These are phyloP conservation scores for Cosmia trapezina DNA, from an alignment of 2,888 invertebrate genomes.

Conservation along the genomic window DNA sequence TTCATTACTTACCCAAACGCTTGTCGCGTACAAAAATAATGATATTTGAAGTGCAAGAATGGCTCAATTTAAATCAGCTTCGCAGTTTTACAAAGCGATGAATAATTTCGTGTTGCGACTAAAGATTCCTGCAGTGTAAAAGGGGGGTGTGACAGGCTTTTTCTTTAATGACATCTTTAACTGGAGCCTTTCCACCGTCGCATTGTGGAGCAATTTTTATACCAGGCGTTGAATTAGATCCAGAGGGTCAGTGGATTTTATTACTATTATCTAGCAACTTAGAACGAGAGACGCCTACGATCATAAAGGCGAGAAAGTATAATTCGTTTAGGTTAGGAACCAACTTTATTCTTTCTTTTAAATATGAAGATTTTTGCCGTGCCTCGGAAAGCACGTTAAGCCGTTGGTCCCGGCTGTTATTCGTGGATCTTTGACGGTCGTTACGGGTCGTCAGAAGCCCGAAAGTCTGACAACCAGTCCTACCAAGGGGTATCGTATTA, in stretches of 20 bases:
- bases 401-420: too few relatives aligned
- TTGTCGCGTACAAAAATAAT: constrained; percentile 48
- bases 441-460: too few relatives aligned
- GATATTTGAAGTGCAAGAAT: constrained; percentile 57
- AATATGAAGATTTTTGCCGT: constrained; percentile 35
- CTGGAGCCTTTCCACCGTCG: constrained; percentile 52
- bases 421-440: too few relatives aligned
- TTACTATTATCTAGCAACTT: constrained; percentile 49
- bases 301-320: constrained; percentile 25
- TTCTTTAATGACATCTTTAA: constrained; percentile 72
- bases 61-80: constrained; percentile 65
- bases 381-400: too few relatives aligned
- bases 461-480: too few relatives aligned
- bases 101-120: constrained; percentile 73
- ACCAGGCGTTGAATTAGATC: constrained; percentile 56
- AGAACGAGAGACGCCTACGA: constrained; percentile 36
- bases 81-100: constrained; percentile 64
- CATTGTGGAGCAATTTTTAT: constrained; percentile 63
- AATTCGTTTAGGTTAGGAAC: constrained; percentile 29
- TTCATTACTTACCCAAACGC: constrained; percentile 10
- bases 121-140: constrained; percentile 71
- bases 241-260: constrained; percentile 45
- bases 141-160: constrained; percentile 68
- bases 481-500: too few relatives aligned
- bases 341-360: constrained; percentile 24